Percentiles rank a stretch among this genome's conserved stretches.
These are phyloP conservation scores for Penaeus monodon DNA, from an alignment of 2,888 invertebrate species.

Conservation along the genomic window DNA sequence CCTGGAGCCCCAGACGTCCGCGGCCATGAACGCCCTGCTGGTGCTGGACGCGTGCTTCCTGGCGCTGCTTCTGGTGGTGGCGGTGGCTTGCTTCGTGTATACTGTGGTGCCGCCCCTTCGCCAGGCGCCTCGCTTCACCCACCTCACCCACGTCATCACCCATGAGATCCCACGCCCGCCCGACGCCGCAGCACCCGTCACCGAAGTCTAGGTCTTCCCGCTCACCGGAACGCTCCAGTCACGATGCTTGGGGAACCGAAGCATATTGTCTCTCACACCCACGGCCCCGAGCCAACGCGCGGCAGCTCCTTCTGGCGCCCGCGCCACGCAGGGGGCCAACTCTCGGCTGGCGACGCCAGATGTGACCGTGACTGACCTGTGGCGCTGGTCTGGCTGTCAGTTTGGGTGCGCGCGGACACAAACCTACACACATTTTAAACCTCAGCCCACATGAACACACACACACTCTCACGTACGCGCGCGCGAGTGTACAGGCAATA, in stretches of 20 bases:
- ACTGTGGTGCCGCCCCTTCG: slow-evolving; percentile 58
- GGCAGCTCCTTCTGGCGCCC: no score
- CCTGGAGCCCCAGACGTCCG: not conserved
- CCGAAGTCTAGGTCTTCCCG: slow-evolving; percentile 41
- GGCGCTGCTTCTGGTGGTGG: slow-evolving; percentile 59
- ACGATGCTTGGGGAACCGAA: no score
- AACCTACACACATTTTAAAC: no score
- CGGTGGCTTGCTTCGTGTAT: slow-evolving; percentile 61
- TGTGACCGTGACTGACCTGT: no score
- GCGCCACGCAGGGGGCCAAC: no score
- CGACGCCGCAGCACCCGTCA: slow-evolving; percentile 58
- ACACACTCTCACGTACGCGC: not conserved
- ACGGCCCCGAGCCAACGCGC: no score
- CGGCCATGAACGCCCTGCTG: slow-evolving; percentile 46
- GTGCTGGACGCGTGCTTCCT: slow-evolving; percentile 57
- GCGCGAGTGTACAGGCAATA: not conserved
- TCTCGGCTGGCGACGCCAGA: no score
- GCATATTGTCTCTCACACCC: no score
- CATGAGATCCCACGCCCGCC: slow-evolving; percentile 56
- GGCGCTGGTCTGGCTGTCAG: no score
- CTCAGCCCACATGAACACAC: not conserved
- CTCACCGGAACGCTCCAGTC: no score
- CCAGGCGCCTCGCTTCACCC: slow-evolving; percentile 51
- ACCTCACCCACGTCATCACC: slow-evolving; percentile 59
- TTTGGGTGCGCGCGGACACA: no score